Evolutionary conservation across 2,888 invertebrate genomes (phyloP), one percentile per base, ranked within the genome.

Genomic region (Apamea epomidion): DNA sequence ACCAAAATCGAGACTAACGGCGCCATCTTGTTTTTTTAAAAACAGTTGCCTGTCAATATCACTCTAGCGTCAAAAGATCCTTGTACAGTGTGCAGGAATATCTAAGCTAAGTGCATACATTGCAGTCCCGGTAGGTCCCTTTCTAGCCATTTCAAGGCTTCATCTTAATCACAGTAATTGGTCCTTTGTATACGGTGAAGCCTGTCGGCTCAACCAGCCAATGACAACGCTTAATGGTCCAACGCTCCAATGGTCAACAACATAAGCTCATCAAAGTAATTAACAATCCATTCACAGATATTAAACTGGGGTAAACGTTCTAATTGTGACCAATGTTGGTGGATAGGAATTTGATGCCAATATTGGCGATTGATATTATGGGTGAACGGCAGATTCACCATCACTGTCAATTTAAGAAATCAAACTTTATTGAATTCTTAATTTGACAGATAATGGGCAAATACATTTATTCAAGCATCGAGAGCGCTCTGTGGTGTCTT

Each of bases 261-360:
- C 69, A 75, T 29, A 64, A 62, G 74, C 68, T 29, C 78, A 62
- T 54, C 48, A n/a, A 62, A 45, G 14, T 74, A 62, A 69, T 74
- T 74, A 68, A 60, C 32, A 70, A 74, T 69, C 42, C 18, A 48
- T 37, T 60, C 29, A 48, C 45, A 37, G n/a, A 37, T 29, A 65
- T 54, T 48, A 42, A 25, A n/a, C 25, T n/a, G 60, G 8, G 12
- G 14, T 16, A 60, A 45, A 58, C 42, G 68, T 60, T 68, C 4
- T 58, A 29, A 69, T 72, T 78, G 29, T 12, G 0, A 12, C 37
- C 29, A 77, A 77, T 62, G 10, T 69, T 51, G 25, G 3, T 37
- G 8, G 25, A 29, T 4, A n/a, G 18, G 8, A 3, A 25, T 18
- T 2, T n/a, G 37, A 67, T 32, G 45, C 18, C 14, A 71, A 45